Base-by-base conservation (phyloP, 1,140 invertebrate species). In the Cepaea nemoralis region DNA sequence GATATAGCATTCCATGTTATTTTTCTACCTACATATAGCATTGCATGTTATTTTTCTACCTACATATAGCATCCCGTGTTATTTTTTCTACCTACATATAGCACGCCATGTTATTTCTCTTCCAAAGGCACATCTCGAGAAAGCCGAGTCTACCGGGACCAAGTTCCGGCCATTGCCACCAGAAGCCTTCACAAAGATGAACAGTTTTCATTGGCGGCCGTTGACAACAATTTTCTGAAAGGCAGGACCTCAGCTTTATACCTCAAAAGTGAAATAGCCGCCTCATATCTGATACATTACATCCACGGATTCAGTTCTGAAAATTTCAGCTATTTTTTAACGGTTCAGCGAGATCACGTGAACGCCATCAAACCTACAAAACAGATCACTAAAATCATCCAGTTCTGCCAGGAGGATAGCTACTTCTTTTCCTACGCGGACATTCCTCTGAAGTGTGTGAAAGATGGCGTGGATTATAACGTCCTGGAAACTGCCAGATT, bases 241-340 rank as follows among this genome's bases (percentile, higher is more conserved):
- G 85, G 83, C 12, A 83, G 79, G 63, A 79, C 79, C 22, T 88
- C 87, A 19, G 82, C 83, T 22, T 82, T 88, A 45, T 86, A 83
- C 75, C 82, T 88, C n/a, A 86, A 85, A 76, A 82, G 82, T 71
- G 82, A 87, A 66, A 81, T 87, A n/a, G 82, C 76, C 27, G 67
- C 84, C 24, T 69, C 80, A 50, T 88, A 84, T 81, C 83, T 83
- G 39, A 98, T 99, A 86, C 96, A 96, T 87, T 99, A 99, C 92
- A 94, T 99, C 16, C 97, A 97, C 90, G 97, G 97, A 24, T 99
- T 99, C 91, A 95, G 95, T 89, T 97, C 97, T 14, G 96, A 96
- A 88, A 95, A 96, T 31, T 99, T 99, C 91, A 97, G 96, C 84
- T 99, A 99, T 91, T 99, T 98, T 91, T 92, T 99, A 39, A 98